Conservation (phyloP, 1,140 invertebrate genomes). For the Trachelipus rathkii region DNA sequence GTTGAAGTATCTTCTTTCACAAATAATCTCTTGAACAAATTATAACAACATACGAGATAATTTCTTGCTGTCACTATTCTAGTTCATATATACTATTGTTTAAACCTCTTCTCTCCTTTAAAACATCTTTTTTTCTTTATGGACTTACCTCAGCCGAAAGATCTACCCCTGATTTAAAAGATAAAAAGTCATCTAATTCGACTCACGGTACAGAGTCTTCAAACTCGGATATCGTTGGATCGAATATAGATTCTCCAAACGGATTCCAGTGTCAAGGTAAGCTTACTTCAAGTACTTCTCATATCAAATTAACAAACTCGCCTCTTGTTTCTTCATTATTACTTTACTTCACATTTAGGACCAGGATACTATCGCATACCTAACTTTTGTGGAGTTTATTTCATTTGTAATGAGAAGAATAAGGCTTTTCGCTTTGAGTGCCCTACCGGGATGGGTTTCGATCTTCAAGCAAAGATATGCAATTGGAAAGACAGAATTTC, state of each 20-base stretch:
- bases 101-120: background rate
- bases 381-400: slow-evolving; percentile 63
- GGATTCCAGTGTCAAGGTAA: background rate
- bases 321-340: background rate
- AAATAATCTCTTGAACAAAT: too few species aligned
- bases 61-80: too few species aligned
- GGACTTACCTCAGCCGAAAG: slow-evolving; percentile 1
- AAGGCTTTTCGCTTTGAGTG: slow-evolving; percentile 53
- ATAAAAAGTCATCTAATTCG: background rate
- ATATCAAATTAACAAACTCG: background rate
- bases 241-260: background rate
- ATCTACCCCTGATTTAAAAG: background rate
- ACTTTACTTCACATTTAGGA: slow-evolving; percentile 28
- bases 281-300: background rate
- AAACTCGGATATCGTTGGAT: background rate
- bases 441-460: slow-evolving; percentile 57
- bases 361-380: slow-evolving; percentile 55
- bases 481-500: slow-evolving; percentile 47
- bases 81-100: too few species aligned
- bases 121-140: background rate
- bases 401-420: slow-evolving; percentile 58
- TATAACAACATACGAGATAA: too few species aligned
- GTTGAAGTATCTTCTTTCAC: too few species aligned
- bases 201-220: background rate
- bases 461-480: slow-evolving; percentile 54